These are phyloP conservation scores for Hypanus sabinus DNA, from an alignment of 2,113 vertebrate species.

Conservation along the genomic window DNA sequence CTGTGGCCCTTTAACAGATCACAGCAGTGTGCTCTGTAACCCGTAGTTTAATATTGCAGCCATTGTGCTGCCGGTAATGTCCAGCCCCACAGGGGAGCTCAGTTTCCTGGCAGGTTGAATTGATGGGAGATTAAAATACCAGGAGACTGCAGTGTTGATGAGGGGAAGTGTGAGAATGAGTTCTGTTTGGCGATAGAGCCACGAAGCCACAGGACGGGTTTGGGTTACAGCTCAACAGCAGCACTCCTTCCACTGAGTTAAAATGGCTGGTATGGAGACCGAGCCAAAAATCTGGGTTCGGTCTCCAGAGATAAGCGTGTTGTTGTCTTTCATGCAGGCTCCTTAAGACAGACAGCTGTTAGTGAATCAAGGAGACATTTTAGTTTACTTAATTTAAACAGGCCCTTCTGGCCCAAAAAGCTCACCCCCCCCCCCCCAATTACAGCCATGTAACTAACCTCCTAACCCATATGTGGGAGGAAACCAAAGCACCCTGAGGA, in stretches of 20 bases:
- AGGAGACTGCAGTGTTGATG: constrained; percentile 21
- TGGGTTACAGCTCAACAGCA: not conserved
- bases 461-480: too few relatives aligned
- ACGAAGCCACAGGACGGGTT: not conserved
- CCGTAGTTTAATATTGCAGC: not conserved
- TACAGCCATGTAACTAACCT: too few relatives aligned
- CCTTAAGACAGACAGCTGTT: too few relatives aligned
- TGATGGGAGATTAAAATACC: constrained; percentile 1
- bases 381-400: too few relatives aligned
- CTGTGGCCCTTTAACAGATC: not conserved
- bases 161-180: not conserved
- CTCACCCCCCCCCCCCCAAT: too few relatives aligned
- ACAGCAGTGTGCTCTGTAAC: not conserved
- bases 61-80: not conserved
- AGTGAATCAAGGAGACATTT: too few relatives aligned
- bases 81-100: not conserved
- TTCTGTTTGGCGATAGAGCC: not conserved
- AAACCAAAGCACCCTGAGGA: too few relatives aligned
- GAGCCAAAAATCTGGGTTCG: too few relatives aligned
- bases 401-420: too few relatives aligned
- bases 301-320: not conserved
- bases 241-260: not conserved
- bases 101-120: not conserved
- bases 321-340: not conserved
- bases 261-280: too few relatives aligned